Evolutionary conservation across 2,797 vertebrate genomes (phyloP), one percentile per base, ranked within the genome.

Genomic region (Galagoides demidoff): DNA sequence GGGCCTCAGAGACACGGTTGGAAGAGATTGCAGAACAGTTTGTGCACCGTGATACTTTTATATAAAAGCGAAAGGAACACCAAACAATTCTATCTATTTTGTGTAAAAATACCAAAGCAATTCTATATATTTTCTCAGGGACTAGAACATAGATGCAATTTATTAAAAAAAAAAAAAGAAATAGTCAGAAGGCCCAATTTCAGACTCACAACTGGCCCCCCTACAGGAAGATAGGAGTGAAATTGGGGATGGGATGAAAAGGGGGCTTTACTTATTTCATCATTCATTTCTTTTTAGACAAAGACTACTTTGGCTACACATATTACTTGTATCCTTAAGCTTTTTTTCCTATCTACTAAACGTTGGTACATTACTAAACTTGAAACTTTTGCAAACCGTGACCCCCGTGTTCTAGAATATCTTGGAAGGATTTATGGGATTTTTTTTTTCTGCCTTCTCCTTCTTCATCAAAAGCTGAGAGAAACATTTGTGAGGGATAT

Each of bases 401-500:
- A 91, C 79, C 90, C 84, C 20, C 12, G 13, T 4, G 27, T n/a
- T 66, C 70, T 27, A n/a, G 82, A 82, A 20, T 37, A 43, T 61
- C 88, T 90, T 39, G 45, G 25, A 74, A 92, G 59, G 45, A 43
- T 92, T 63, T 73, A 45, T 55, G n/a, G 68, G 43, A 31, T 37
- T 49, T 31, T 61, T 34, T 27, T 14, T 27, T 14, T 0, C 19
- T 45, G 57, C 16, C 14, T 86, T 61, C 71, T 82, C 57, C 34
- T 79, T 82, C 74, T 92, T 82, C 91, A 93, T 89, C 84, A 89
- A 95, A 85, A 93, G 73, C 94, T 20, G 83, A 97, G 96, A 63
- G 83, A 89, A 96, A 88, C 94, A 94, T 96, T 97, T 64, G 77
- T 39, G 94, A 95, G 96, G 92, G 90, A 82, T 71, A 81, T 79